Percentiles rank a stretch among this genome's conserved stretches.
Conservation (phyloP, 1,140 invertebrate genomes). For the Magallana ariakensis region DNA sequence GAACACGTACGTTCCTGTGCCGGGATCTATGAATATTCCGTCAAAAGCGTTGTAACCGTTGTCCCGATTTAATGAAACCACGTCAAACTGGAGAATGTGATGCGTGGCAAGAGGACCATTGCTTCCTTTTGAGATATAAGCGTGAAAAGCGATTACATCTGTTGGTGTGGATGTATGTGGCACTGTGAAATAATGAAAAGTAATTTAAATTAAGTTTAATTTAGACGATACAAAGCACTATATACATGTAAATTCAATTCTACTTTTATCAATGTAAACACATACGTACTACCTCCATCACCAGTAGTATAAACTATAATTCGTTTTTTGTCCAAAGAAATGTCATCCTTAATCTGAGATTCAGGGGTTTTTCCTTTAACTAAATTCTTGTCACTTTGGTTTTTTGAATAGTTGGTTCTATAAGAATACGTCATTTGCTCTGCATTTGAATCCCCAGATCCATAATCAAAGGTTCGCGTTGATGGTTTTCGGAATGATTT, state of each 20-base stretch:
- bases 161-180: background rate
- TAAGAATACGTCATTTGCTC: too few relatives aligned
- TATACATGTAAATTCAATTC: background rate
- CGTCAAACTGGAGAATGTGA: background rate
- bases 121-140: background rate
- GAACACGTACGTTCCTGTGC: constrained; percentile 24
- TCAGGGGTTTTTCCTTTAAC: too few relatives aligned
- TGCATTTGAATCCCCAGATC: too few relatives aligned
- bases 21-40: background rate
- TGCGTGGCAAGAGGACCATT: background rate
- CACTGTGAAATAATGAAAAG: background rate
- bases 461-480: too few relatives aligned
- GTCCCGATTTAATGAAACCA: background rate
- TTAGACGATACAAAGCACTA: background rate
- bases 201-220: background rate
- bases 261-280: background rate
- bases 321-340: too few relatives aligned
- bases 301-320: background rate
- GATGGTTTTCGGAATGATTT: background rate
- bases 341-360: too few relatives aligned
- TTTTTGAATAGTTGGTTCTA: too few relatives aligned
- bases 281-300: background rate
- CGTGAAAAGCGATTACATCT: constrained; percentile 16
- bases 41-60: constrained; percentile 16
- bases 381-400: too few relatives aligned